Conservation (phyloP, 2,888 invertebrate species). For the Macaria liturata region DNA sequence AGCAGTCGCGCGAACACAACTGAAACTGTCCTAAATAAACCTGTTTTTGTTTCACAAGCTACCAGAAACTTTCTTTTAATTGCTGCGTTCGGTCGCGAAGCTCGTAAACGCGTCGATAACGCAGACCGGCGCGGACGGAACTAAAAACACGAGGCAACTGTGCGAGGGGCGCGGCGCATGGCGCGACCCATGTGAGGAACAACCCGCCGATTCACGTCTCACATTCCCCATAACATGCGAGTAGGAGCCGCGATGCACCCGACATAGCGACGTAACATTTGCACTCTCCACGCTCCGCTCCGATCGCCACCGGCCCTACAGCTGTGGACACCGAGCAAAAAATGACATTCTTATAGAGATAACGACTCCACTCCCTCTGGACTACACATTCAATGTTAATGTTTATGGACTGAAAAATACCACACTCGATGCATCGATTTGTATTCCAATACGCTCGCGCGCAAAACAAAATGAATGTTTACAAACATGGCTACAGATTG, state of each 20-base stretch:
- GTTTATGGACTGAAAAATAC: conserved; percentile 20
- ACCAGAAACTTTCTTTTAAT: conserved; percentile 22
- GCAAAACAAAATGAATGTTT: conserved; percentile 33
- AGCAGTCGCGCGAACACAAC: conserved; percentile 28
- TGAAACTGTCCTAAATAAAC: conserved; percentile 18
- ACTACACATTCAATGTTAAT: conserved; percentile 26
- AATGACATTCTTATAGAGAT: conserved; percentile 44
- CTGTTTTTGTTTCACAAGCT: conserved; percentile 18
- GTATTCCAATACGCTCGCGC: conserved; percentile 23
- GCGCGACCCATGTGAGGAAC: conserved; percentile 59
- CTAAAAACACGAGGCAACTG: conserved; percentile 62
- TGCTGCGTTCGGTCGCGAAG: conserved; percentile 25
- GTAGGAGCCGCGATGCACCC: conserved; percentile 41
- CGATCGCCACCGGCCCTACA: conserved; percentile 60
- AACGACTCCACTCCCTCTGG: conserved; percentile 19
- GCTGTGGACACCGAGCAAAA: conserved; percentile 55
- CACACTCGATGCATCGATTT: conserved; percentile 24
- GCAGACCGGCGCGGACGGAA: conserved; percentile 62
- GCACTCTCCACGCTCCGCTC: conserved; percentile 51
- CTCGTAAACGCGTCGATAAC: conserved; percentile 57
- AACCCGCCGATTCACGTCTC: conserved; percentile 55
- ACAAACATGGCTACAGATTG: conserved; percentile 35
- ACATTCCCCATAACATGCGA: conserved; percentile 55
- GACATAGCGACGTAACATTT: conserved; percentile 58
- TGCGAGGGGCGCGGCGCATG: conserved; percentile 60